Evolutionary conservation across 2,113 vertebrate species (phyloP).

Genomic region (Siphamia tubifer): DNA sequence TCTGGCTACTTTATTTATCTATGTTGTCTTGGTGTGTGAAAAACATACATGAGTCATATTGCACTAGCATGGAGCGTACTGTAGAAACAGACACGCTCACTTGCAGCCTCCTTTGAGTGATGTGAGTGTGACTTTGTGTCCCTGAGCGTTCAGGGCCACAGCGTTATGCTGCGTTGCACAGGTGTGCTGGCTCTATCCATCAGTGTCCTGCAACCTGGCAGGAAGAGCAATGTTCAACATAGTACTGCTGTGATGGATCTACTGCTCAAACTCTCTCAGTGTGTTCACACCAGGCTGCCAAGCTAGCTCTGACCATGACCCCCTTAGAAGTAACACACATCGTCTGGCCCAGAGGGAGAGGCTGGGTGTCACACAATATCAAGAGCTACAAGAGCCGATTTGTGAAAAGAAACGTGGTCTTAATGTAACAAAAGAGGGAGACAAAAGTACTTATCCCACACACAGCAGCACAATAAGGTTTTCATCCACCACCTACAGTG

Average conservation of each 20-base stretch:
- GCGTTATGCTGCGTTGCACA: conserved; percentile 58
- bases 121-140: conserved; percentile 46
- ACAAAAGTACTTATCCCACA: conserved; percentile 58
- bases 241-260: conserved; percentile 69
- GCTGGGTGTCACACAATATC: conserved; percentile 37
- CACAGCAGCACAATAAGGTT: conserved; percentile 8
- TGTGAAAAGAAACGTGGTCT: conserved; percentile 33
- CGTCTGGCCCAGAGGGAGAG: conserved; percentile 26
- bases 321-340: conserved; percentile 60
- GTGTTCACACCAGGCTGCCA: conserved; percentile 56
- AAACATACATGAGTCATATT: conserved; percentile 17
- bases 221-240: conserved; percentile 64
- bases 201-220: conserved; percentile 72
- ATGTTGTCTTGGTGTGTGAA: not conserved
- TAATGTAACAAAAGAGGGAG: conserved; percentile 38
- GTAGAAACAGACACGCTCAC: not conserved
- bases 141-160: conserved; percentile 58
- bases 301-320: conserved; percentile 69
- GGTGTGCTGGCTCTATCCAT: conserved; percentile 70
- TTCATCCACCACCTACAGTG: conserved; percentile 35
- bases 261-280: conserved; percentile 61
- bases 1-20: not conserved
- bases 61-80: conserved; percentile 13
- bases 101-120: conserved; percentile 8
- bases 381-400: conserved; percentile 36